Evolutionary conservation across 2,113 vertebrate species (phyloP), one percentile per base, ranked within the genome.

Genomic region (Toxostoma redivivum): DNA sequence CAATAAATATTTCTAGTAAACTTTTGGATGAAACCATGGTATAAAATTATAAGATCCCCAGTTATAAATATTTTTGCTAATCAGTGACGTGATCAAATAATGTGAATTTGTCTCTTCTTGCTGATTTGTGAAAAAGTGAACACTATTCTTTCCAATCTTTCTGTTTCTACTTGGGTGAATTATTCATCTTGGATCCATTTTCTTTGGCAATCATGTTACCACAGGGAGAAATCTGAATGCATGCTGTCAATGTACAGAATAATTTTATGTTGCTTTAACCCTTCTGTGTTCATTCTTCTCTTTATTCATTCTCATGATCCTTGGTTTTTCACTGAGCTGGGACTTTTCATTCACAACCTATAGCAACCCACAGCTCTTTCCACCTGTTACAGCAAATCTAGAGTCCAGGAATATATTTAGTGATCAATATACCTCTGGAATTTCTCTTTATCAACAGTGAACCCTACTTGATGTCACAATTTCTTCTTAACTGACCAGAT

Each of bases 21-120:
- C 4, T n/a, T 80, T 51, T 58, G 21, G 23, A 25, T 11, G 60
- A 70, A 47, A 42, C 9, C 5, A n/a, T 27, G 3, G 2, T 38
- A 64, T 25, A n/a, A 86, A 56, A 65, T 24, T 21, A 15, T 31
- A 72, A 92, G 22, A 77, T 53, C 24, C 20, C 45, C 3, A 30
- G 20, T 45, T 78, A 30, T 24, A 45, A 66, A 73, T 12, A 23
- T 25, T 62, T 81, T 40, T 60, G 5, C 38, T 88, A 10, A 24
- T 54, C 0, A 0, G 2, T 7, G 2, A 44, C 54, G 3, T 61
- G 24, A 50, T 65, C 22, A 31, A 7, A 28, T 54, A 4, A 13
- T 10, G 3, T 54, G 15, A 71, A 76, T 64, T 56, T 24, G 13
- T 56, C 5, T 47, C 13, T 44, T 57, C 14, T 74, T 90, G 27